These are phyloP conservation scores for Lamellibrachia luymesi DNA, from an alignment of 1,140 invertebrate genomes.

Conservation along the genomic window DNA sequence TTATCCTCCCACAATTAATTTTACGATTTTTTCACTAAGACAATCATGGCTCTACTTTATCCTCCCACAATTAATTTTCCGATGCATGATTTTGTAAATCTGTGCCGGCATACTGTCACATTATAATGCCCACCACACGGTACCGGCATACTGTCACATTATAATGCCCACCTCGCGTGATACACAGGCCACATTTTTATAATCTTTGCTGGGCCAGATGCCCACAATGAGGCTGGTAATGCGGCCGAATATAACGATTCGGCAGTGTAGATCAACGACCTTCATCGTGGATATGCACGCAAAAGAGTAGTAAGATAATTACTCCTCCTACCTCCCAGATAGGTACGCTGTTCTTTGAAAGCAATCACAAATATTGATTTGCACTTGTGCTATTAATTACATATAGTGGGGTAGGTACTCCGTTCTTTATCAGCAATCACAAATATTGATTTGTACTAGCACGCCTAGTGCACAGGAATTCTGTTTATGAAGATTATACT, in stretches of 20 bases:
- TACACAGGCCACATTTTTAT: not conserved
- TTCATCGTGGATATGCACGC: not conserved
- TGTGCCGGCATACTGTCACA: not conserved
- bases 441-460: not conserved
- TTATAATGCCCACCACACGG: not conserved
- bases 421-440: not conserved
- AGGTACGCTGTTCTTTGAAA: not conserved
- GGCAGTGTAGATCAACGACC: not conserved
- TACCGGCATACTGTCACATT: not conserved
- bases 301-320: not conserved
- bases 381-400: not conserved
- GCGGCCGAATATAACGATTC: not conserved
- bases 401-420: not conserved
- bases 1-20: too few species aligned
- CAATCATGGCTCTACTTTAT: not conserved
- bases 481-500: not conserved
- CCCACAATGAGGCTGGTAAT: not conserved
- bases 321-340: not conserved
- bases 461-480: not conserved
- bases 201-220: not conserved
- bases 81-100: not conserved
- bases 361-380: not conserved
- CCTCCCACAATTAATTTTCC: not conserved
- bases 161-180: not conserved
- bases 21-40: not conserved